Evolutionary conservation across 2,797 vertebrate genomes (phyloP).

Genomic region (Linurgus olivaceus): DNA sequence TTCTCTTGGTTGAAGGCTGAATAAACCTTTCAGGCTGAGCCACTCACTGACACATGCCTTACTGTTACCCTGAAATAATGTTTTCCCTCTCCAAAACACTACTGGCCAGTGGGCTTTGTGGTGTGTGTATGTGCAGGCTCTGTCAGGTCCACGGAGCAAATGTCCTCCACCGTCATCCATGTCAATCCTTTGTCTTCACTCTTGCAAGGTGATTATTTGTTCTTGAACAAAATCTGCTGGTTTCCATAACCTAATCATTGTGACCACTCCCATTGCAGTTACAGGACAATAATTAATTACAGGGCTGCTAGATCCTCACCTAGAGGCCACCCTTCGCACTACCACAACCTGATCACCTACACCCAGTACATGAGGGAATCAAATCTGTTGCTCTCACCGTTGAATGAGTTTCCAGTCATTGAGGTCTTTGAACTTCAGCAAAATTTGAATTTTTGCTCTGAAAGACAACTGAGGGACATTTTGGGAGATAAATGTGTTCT

Average conservation of each 20-base stretch:
- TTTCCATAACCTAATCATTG: not conserved
- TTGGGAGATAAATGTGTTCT: not conserved
- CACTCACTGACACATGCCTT: not conserved
- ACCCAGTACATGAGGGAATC: not conserved
- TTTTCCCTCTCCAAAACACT: not conserved
- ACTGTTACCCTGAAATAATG: not conserved
- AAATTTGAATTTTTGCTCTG: not conserved
- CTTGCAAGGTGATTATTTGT: not conserved
- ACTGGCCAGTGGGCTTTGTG: not conserved
- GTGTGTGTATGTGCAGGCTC: not conserved
- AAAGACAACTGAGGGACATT: not conserved
- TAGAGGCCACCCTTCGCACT: not conserved
- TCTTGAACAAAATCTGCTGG: not conserved
- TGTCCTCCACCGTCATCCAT: accelerated
- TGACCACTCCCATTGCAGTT: not conserved
- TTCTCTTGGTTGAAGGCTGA: not conserved
- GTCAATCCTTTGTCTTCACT: not conserved
- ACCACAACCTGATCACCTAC: not conserved
- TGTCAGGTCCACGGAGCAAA: not conserved
- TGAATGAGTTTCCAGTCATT: not conserved
- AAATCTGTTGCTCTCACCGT: not conserved
- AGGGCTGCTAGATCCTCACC: not conserved
- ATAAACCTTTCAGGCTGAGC: slow-evolving; percentile 15
- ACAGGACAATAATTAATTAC: not conserved
- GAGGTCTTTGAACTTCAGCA: not conserved